phyloP scores from a whole-genome alignment of 2,113 vertebrate species.

The Columba livia region DNA sequence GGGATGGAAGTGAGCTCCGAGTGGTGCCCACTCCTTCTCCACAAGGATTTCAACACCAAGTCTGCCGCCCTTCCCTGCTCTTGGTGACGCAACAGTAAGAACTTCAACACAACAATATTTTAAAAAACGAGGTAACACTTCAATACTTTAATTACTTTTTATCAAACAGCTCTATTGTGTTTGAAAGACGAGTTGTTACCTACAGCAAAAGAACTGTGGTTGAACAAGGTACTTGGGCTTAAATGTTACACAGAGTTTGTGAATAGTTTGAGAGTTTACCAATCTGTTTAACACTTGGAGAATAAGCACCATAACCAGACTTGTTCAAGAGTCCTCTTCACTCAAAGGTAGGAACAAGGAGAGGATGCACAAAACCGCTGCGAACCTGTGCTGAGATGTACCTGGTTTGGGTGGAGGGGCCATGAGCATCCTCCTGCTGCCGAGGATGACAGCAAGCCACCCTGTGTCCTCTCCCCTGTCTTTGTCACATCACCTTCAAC shows the following conservation, averaged over 20 bases:
- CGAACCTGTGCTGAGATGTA: not conserved
- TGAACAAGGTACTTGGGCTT: not conserved
- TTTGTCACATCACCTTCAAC: not conserved
- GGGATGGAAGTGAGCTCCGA: fast-evolving
- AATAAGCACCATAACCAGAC: not conserved
- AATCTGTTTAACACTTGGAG: not conserved
- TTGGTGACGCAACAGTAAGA: not conserved
- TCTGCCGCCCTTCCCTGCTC: not conserved
- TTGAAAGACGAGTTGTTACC: not conserved
- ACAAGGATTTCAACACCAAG: not conserved
- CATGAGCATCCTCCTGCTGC: fast-evolving
- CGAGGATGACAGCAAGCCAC: fast-evolving
- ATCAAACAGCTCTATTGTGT: not conserved
- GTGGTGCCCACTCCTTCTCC: not conserved
- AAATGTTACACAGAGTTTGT: not conserved
- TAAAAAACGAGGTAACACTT: not conserved
- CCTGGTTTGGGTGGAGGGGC: not conserved
- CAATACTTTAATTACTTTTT: not conserved
- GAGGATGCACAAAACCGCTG: not conserved
- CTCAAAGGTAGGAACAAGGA: not conserved
- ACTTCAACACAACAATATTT: not conserved
- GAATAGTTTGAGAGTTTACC: not conserved
- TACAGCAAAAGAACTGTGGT: not conserved
- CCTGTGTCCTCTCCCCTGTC: not conserved
- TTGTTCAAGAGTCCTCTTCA: not conserved